A percentile compares a stretch with the other conserved stretches of the same genome.
These are phyloP conservation scores for Anniella stebbinsi DNA, from an alignment of 2,797 vertebrate species.

Conservation along the genomic window DNA sequence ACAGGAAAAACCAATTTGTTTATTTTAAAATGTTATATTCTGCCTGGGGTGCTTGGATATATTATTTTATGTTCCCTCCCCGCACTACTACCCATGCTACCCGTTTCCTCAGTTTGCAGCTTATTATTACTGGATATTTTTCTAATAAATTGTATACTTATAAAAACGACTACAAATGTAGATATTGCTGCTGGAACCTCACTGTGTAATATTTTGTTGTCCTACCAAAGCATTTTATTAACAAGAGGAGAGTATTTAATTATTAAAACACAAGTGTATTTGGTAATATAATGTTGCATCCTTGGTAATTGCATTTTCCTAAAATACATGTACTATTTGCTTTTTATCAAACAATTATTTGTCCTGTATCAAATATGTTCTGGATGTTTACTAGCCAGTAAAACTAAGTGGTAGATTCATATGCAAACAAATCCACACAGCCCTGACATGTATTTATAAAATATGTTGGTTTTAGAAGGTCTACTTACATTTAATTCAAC, in stretches of 20 bases:
- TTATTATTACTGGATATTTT: conserved; percentile 16
- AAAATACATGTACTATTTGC: neutral
- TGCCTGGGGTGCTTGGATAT: neutral
- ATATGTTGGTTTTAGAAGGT: conserved; percentile 15
- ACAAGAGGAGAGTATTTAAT: conserved; percentile 7
- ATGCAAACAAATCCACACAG: neutral
- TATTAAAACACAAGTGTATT: conserved; percentile 21
- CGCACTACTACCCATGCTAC: neutral
- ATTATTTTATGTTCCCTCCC: neutral
- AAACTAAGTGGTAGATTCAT: conserved; percentile 2
- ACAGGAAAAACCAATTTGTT: no score
- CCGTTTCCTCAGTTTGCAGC: neutral
- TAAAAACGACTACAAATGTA: neutral
- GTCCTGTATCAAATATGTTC: conserved; percentile 42
- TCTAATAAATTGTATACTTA: neutral
- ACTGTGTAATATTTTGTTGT: conserved; percentile 16
- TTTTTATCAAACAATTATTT: conserved; percentile 57
- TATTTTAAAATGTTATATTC: no score
- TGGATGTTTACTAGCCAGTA: conserved; percentile 37
- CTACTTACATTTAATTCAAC: conserved; percentile 17
- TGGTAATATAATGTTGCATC: conserved; percentile 21
- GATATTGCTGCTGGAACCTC: neutral
- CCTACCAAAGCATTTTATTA: conserved; percentile 8
- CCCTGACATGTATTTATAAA: neutral
- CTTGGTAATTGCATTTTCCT: conserved; percentile 34